Evolutionary conservation across 2,888 invertebrate genomes (phyloP).

Genomic region (Xestia c-nigrum): DNA sequence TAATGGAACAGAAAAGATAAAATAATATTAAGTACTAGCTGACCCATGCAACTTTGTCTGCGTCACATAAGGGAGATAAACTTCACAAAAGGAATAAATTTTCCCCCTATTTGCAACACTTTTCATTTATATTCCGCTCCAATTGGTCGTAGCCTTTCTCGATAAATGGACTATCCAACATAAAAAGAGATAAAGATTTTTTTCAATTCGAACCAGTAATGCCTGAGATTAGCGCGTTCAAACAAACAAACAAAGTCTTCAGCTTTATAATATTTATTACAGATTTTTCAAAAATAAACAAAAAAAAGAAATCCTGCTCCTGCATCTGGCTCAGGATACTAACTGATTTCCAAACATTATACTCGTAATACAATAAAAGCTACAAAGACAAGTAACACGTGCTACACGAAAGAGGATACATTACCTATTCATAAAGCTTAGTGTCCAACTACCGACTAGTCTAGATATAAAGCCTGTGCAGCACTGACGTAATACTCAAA

Average conservation of each 20-base stretch:
- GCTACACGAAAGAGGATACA: background rate
- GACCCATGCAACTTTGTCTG: no score
- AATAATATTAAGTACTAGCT: background rate
- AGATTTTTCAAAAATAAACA: background rate
- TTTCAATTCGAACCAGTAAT: no score
- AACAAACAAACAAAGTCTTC: no score
- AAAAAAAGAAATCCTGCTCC: background rate
- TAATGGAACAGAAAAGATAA: background rate
- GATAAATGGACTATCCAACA: no score
- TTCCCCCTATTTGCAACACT: no score
- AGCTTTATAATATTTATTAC: no score
- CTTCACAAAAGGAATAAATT: no score
- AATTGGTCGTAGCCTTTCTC: no score
- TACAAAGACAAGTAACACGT: background rate
- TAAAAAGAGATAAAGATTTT: no score
- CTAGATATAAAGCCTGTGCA: conserved; percentile 14
- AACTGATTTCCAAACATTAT: background rate
- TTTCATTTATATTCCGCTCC: no score
- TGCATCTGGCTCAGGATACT: background rate
- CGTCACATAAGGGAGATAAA: no score
- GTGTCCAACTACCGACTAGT: conserved; percentile 16
- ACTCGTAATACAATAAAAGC: background rate
- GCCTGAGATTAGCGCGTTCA: no score
- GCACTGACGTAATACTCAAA: conserved; percentile 38
- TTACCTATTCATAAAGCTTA: conserved; percentile 27